These are phyloP conservation scores for Cheilosia pagana DNA, from an alignment of 2,888 invertebrate species.

Conservation along the genomic window DNA sequence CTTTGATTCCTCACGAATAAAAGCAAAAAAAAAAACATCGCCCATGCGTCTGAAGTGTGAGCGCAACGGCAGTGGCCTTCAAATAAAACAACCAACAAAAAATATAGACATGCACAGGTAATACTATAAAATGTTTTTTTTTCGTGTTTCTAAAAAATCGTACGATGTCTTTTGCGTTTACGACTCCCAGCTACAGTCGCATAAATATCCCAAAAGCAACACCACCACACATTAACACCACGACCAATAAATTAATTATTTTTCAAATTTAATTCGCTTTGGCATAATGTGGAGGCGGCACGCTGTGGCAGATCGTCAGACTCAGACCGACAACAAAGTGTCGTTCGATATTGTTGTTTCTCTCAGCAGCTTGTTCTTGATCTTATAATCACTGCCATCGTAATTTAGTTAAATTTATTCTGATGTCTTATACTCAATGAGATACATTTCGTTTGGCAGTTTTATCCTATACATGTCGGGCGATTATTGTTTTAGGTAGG, in stretches of 20 bases:
- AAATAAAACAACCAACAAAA: constrained; percentile 9
- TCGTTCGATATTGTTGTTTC: constrained; percentile 33
- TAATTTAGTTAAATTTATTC: constrained; percentile 68
- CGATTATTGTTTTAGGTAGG: constrained; percentile 19
- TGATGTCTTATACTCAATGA: constrained; percentile 56
- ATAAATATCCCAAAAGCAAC: constrained; percentile 56
- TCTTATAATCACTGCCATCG: constrained; percentile 58
- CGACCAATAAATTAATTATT: constrained; percentile 71
- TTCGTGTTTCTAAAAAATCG: constrained; percentile 12
- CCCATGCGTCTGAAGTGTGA: constrained; percentile 13
- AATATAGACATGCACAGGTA: neutral
- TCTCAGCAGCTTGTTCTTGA: neutral
- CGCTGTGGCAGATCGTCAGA: constrained; percentile 23
- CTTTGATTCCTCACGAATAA: neutral
- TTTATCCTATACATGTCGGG: constrained; percentile 29
- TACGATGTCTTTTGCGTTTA: constrained; percentile 54
- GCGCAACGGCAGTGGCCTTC: constrained; percentile 43
- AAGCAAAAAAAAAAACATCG: constrained; percentile 11
- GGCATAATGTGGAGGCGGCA: constrained; percentile 56
- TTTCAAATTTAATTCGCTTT: constrained; percentile 63
- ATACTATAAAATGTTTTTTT: constrained; percentile 3
- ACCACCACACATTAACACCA: constrained; percentile 59
- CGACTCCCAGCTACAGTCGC: constrained; percentile 28
- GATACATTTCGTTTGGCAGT: constrained; percentile 65
- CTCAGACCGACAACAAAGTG: constrained; percentile 29